A percentile compares a stretch with the other conserved stretches of the same genome.
Conservation (phyloP, 2,888 invertebrate genomes). For the Melinaea menophilus region DNA sequence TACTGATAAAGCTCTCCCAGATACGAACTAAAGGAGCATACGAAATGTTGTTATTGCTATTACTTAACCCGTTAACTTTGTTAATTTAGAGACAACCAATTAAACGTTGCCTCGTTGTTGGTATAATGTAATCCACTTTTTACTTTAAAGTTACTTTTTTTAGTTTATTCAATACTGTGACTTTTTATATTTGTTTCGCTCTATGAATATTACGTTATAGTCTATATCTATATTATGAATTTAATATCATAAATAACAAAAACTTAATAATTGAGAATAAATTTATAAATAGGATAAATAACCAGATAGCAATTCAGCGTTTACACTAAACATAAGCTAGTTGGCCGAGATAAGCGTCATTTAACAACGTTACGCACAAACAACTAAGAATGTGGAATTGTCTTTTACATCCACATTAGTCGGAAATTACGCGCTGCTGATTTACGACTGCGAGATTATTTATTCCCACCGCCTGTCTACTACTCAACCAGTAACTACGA, state of each 20-base stretch:
- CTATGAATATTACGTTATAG: background rate
- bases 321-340: conserved; percentile 28
- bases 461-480: conserved; percentile 57
- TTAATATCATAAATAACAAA: background rate
- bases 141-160: background rate
- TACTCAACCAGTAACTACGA: conserved; percentile 40
- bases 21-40: conserved; percentile 53
- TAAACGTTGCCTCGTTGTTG: conserved; percentile 29
- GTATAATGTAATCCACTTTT: conserved; percentile 10
- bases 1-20: conserved; percentile 57
- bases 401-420: conserved; percentile 64
- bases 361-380: conserved; percentile 53
- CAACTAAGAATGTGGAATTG: conserved; percentile 53
- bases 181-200: background rate
- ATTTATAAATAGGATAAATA: background rate
- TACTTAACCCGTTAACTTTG: conserved; percentile 38
- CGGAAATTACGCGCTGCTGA: conserved; percentile 65
- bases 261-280: background rate
- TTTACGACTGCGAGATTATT: conserved; percentile 67
- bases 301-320: conserved; percentile 9
- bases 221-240: background rate
- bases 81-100: conserved; percentile 38
- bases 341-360: conserved; percentile 48
- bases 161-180: background rate
- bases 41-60: conserved; percentile 48